phyloP scores from a whole-genome alignment of 2,888 invertebrate genomes.

The Drosophila tripunctata region DNA sequence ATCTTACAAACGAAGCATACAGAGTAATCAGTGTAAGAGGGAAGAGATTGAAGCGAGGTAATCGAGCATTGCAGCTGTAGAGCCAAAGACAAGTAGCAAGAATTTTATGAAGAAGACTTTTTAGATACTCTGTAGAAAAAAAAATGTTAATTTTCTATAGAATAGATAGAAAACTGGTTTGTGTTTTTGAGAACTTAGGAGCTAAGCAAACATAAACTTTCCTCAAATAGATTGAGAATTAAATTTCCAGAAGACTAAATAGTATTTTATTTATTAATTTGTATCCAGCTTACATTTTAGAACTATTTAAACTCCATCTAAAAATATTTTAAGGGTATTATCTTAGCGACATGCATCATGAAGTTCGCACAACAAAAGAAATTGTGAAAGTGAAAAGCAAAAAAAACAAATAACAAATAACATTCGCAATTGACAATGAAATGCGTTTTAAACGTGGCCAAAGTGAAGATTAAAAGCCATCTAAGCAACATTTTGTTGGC shows the following conservation, averaged over 20 bases:
- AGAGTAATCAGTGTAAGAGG: slow-evolving; percentile 2
- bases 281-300: too few relatives aligned
- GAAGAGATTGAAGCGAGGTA: background rate
- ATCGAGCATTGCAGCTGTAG: slow-evolving; percentile 27
- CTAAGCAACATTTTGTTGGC: slow-evolving; percentile 12
- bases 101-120: background rate
- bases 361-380: slow-evolving; percentile 30
- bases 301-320: background rate
- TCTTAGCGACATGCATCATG: slow-evolving; percentile 55
- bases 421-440: slow-evolving; percentile 71
- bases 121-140: background rate
- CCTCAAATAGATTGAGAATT: too few relatives aligned
- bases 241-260: too few relatives aligned
- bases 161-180: too few relatives aligned
- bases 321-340: slow-evolving; percentile 14
- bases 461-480: background rate
- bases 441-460: slow-evolving; percentile 63
- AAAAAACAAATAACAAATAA: too few relatives aligned
- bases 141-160: background rate
- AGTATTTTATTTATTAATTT: too few relatives aligned
- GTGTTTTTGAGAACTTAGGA: too few relatives aligned
- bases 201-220: too few relatives aligned
- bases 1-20: slow-evolving; percentile 18
- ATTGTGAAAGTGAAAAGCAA: slow-evolving; percentile 28
- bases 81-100: slow-evolving; percentile 5